Conservation (phyloP, 2,888 invertebrate genomes). For the Chouioia cunea region DNA sequence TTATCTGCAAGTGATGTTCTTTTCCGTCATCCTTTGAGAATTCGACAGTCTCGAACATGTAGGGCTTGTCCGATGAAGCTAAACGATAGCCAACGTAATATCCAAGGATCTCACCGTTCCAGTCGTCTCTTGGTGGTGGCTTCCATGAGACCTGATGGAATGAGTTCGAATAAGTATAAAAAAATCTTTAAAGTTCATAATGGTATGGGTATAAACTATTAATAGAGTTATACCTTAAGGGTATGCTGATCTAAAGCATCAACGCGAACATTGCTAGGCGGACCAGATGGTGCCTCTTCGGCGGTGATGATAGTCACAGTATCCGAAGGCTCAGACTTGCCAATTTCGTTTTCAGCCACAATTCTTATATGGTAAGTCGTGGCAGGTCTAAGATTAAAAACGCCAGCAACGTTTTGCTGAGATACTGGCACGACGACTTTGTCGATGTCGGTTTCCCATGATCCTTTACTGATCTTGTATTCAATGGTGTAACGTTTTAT, state of each 20-base stretch:
- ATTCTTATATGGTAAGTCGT: slow-evolving; percentile 94
- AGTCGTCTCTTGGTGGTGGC: slow-evolving; percentile 88
- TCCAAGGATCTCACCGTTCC: slow-evolving; percentile 92
- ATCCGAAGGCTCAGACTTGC: slow-evolving; percentile 92
- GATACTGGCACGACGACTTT: slow-evolving; percentile 88
- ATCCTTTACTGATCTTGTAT: slow-evolving; percentile 87
- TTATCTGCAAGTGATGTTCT: slow-evolving; percentile 87
- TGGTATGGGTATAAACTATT: background rate
- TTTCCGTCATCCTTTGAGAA: slow-evolving; percentile 92
- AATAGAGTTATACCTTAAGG: slow-evolving; percentile 70
- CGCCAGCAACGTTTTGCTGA: slow-evolving; percentile 88
- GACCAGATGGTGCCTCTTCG: slow-evolving; percentile 90
- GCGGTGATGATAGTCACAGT: slow-evolving; percentile 95
- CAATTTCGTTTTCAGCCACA: slow-evolving; percentile 93
- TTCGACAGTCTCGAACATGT: slow-evolving; percentile 91
- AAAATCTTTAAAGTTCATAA: background rate
- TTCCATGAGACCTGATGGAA: slow-evolving; percentile 82
- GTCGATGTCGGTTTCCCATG: slow-evolving; percentile 88
- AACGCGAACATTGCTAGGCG: slow-evolving; percentile 86
- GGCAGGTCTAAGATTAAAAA: slow-evolving; percentile 89
- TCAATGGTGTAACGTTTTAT: slow-evolving; percentile 91
- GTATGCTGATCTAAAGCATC: slow-evolving; percentile 91
- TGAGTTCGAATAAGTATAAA: background rate
- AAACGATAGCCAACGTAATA: slow-evolving; percentile 93
- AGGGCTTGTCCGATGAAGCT: slow-evolving; percentile 86